Conservation (phyloP, 2,113 vertebrate species). For the Pontoporia blainvillei region DNA sequence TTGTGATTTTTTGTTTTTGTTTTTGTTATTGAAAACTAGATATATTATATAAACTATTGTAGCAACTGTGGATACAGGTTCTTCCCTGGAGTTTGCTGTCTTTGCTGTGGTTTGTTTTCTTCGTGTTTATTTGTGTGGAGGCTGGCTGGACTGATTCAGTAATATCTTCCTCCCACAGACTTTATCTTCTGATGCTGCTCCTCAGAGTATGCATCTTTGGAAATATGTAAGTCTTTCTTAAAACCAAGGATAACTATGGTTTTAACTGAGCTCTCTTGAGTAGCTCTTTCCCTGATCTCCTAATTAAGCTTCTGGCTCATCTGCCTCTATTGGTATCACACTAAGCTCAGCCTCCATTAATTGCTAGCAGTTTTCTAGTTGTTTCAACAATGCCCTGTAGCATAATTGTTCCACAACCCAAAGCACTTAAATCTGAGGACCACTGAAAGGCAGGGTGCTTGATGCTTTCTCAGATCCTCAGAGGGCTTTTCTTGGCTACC, state of each 20-base stretch:
- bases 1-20: neutral
- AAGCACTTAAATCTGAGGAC: neutral
- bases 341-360: neutral
- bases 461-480: neutral
- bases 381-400: neutral
- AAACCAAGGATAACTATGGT: neutral
- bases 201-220: neutral
- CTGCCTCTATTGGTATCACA: neutral
- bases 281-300: neutral
- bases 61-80: neutral
- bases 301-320: neutral
- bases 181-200: neutral
- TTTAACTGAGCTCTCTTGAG: neutral
- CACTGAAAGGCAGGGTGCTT: neutral
- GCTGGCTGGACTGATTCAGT: neutral
- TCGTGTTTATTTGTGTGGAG: neutral
- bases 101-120: neutral
- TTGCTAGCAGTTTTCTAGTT: neutral
- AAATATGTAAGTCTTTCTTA: neutral
- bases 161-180: neutral
- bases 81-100: no score
- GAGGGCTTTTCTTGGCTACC: neutral
- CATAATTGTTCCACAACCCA: neutral
- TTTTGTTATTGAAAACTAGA: neutral
- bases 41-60: no score